phyloP scores from a whole-genome alignment of 2,113 vertebrate species.

The Chloropsis hardwickii region DNA sequence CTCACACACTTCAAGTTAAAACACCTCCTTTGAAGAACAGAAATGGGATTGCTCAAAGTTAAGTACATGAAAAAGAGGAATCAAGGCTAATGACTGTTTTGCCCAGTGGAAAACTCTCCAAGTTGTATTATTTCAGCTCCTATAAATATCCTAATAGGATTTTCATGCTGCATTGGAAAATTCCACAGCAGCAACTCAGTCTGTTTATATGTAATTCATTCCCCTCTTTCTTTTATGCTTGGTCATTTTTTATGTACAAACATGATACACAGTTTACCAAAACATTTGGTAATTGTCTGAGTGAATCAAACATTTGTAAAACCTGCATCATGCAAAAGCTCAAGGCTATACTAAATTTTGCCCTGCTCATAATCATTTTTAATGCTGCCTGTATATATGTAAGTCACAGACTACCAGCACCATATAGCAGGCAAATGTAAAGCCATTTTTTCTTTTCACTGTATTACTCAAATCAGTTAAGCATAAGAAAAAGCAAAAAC shows the following conservation, averaged over 20 bases:
- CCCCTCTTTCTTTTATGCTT: background rate
- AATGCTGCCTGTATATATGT: background rate
- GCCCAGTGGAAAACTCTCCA: background rate
- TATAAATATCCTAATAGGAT: constrained; percentile 41
- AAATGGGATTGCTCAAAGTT: background rate
- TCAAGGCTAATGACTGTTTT: background rate
- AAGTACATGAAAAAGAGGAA: background rate
- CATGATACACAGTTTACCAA: background rate
- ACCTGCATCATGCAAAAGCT: background rate
- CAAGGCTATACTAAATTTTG: background rate
- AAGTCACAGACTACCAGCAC: background rate
- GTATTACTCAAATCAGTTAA: background rate
- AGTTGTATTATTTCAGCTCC: constrained; percentile 1
- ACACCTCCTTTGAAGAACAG: constrained; percentile 1
- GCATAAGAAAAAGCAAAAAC: background rate
- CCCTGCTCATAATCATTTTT: background rate
- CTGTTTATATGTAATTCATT: background rate
- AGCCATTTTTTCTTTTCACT: background rate
- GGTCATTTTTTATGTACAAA: background rate
- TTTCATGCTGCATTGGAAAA: constrained; percentile 50
- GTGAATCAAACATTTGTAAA: background rate
- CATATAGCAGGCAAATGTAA: background rate
- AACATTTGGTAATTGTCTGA: background rate
- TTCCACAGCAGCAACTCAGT: background rate
- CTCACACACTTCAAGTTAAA: background rate